phyloP scores from a whole-genome alignment of 2,113 vertebrate species.

The Tinamus guttatus region DNA sequence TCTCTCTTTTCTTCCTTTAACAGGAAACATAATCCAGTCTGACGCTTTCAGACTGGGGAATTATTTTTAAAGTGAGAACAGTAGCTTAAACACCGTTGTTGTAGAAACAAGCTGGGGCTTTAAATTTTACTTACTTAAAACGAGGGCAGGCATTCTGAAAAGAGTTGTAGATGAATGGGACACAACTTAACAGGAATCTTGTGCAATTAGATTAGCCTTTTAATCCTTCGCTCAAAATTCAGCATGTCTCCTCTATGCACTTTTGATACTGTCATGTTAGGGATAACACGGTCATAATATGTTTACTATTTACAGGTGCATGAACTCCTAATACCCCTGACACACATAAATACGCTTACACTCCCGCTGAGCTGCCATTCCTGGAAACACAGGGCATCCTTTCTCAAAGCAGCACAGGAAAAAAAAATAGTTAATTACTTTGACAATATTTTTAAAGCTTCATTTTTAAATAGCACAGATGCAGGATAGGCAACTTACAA shows the following conservation, averaged over 20 bases:
- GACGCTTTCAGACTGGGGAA: slow-evolving; percentile 57
- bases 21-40: slow-evolving; percentile 52
- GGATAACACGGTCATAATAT: background rate
- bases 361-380: background rate
- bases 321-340: background rate
- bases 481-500: background rate
- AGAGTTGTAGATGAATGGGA: background rate
- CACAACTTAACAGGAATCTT: background rate
- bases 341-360: background rate
- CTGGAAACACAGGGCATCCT: background rate
- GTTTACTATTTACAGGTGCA: background rate
- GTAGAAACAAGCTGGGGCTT: background rate
- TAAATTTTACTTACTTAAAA: background rate
- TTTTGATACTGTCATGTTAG: background rate
- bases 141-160: background rate
- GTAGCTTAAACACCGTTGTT: background rate
- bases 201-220: background rate
- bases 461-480: background rate
- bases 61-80: slow-evolving; percentile 20
- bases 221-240: background rate
- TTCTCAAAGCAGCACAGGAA: background rate
- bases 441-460: background rate
- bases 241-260: background rate
- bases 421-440: background rate
- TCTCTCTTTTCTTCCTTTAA: slow-evolving; percentile 56